These are phyloP conservation scores for Sphecodes monilicornis DNA, from an alignment of 2,888 invertebrate genomes.

Conservation along the genomic window DNA sequence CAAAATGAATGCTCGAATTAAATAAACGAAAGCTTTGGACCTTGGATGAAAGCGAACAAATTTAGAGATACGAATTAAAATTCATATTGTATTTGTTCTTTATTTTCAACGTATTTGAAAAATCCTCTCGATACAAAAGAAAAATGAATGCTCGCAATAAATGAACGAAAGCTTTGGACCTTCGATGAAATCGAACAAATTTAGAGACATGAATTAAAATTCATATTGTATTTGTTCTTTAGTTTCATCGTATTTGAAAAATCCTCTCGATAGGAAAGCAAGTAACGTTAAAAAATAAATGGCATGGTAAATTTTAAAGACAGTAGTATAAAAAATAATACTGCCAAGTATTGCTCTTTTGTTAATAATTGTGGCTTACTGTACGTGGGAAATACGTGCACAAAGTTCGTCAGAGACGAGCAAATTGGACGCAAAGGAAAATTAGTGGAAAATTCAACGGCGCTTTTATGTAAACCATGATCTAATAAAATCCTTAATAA, in stretches of 20 bases:
- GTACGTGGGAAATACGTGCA: not conserved
- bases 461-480: slow-evolving; percentile 8
- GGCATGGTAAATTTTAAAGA: not conserved
- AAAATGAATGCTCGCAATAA: too few species aligned
- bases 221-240: too few species aligned
- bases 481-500: not conserved
- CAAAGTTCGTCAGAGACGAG: not conserved
- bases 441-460: not conserved
- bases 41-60: too few species aligned
- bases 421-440: not conserved
- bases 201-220: too few species aligned
- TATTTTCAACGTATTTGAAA: too few species aligned
- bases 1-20: too few species aligned
- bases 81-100: too few species aligned
- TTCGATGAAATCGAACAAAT: too few species aligned
- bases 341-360: not conserved
- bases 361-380: not conserved
- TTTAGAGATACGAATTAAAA: too few species aligned
- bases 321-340: not conserved
- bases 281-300: not conserved
- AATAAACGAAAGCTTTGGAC: too few species aligned
- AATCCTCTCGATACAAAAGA: too few species aligned
- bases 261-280: not conserved
- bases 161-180: too few species aligned
- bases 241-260: not conserved